A percentile compares a stretch with the other conserved stretches of the same genome.
Conservation (phyloP, 2,888 invertebrate species). For the Cacoxenus indagator region DNA sequence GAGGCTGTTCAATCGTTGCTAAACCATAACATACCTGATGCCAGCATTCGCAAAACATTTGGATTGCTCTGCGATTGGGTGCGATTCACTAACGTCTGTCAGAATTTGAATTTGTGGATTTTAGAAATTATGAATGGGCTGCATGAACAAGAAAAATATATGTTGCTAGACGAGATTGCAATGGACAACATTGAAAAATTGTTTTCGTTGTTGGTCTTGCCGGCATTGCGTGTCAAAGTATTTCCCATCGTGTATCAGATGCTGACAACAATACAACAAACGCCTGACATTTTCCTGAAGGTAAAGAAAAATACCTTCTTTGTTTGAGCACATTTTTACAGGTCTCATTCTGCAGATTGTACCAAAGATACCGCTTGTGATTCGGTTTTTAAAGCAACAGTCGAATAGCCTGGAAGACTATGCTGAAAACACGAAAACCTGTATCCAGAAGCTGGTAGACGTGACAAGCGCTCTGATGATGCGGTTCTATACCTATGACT, state of each 20-base stretch:
- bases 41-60: constrained; percentile 75
- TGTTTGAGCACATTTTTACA: background rate
- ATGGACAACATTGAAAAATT: constrained; percentile 75
- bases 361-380: constrained; percentile 72
- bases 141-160: constrained; percentile 74
- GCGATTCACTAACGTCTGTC: constrained; percentile 75
- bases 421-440: constrained; percentile 72
- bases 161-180: constrained; percentile 76
- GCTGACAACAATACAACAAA: constrained; percentile 75
- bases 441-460: constrained; percentile 76
- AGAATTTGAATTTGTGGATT: constrained; percentile 78
- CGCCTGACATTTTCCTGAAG: constrained; percentile 75
- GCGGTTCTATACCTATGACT: constrained; percentile 72
- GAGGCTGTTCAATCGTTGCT: constrained; percentile 65
- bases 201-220: constrained; percentile 74
- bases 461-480: constrained; percentile 73
- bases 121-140: constrained; percentile 77
- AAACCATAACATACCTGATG: constrained; percentile 52
- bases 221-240: constrained; percentile 73
- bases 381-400: constrained; percentile 74
- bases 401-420: constrained; percentile 72
- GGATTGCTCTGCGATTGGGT: constrained; percentile 80
- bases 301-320: constrained; percentile 59
- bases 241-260: constrained; percentile 78
- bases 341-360: constrained; percentile 38